Evolutionary conservation across 1,140 invertebrate genomes (phyloP), one percentile per base, ranked within the genome.

Genomic region (Latrodectus geometricus): DNA sequence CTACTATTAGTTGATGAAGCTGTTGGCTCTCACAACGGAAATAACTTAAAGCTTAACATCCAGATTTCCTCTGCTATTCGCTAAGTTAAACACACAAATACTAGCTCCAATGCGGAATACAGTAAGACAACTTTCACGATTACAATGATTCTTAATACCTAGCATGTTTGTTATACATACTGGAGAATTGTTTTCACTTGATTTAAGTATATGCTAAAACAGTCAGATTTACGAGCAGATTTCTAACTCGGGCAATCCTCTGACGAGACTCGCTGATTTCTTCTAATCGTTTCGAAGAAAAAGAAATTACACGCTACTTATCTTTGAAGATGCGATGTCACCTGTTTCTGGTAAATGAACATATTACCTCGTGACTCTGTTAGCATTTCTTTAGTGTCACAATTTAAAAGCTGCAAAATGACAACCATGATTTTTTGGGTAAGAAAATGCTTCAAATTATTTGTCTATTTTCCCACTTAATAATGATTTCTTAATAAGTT

Each of bases 251-350:
- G 35, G 54, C 70, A 52, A 56, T 73, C 23, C 66, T 23, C 48
- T 49, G 65, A 61, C 12, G 17, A 49, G 23, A 35, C 14, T 23
- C 20, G 48, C 49, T 79, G 65, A 79, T 81, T 68, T 56, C 69
- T 81, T 70, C 50, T 81, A 81, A 81, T 81, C 79, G 61, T 48
- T 70, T 21, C 20, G 69, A 14, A 68, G 17, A 79, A 70, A 70
- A 70, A 81, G 49, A 50, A 81, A 81, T 83, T 74, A 84, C 49
- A 76, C 35, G 72, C 73, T 17, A 76, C 72, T 84, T 84, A 84
- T 84, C 73, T 76, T 68, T 52, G 17, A 21, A n/a, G 54, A 84
- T 84, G 82, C 82, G 82, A 76, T 84, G 82, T 52, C 82, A 84
- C 82, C 82, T 84, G 82, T 69, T 75, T 56, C 20, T 68, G n/a